A percentile compares a stretch with the other conserved stretches of the same genome.
phyloP scores from a whole-genome alignment of 2,797 vertebrate genomes.

The Eutrigla gurnardus region DNA sequence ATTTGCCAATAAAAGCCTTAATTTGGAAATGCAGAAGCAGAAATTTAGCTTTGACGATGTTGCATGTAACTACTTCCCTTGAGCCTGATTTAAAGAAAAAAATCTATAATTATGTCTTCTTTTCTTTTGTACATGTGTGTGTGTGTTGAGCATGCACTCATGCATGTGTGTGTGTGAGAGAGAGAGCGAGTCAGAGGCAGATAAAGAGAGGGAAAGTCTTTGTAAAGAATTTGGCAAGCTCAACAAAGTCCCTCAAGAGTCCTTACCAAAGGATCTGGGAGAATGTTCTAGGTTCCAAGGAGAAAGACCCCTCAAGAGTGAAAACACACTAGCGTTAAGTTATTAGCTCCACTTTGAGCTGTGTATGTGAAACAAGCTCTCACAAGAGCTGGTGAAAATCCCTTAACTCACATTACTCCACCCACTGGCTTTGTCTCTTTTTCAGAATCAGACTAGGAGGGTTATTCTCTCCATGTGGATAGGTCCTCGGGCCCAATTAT shows the following conservation, averaged over 20 bases:
- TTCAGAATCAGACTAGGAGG: constrained; percentile 90
- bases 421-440: constrained; percentile 91
- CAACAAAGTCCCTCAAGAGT: constrained; percentile 86
- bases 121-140: constrained; percentile 11
- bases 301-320: constrained; percentile 88
- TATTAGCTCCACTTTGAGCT: constrained; percentile 89
- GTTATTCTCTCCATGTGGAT: constrained; percentile 94
- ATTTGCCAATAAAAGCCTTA: constrained; percentile 24
- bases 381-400: constrained; percentile 91
- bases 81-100: constrained; percentile 26
- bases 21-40: constrained; percentile 27
- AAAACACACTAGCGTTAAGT: constrained; percentile 88
- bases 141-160: constrained; percentile 16
- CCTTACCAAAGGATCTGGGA: constrained; percentile 83
- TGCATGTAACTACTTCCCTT: constrained; percentile 26
- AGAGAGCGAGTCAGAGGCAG: constrained; percentile 42
- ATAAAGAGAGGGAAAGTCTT: constrained; percentile 76
- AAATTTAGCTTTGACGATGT: constrained; percentile 20
- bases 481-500: constrained; percentile 92
- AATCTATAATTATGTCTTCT: constrained; percentile 40
- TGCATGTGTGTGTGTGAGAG: constrained; percentile 32
- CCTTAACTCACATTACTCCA: constrained; percentile 94
- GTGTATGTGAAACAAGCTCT: constrained; percentile 92
- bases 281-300: constrained; percentile 86
- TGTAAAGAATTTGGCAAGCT: constrained; percentile 80